These are phyloP conservation scores for Crocidura indochinensis DNA, from an alignment of 2,797 vertebrate species.

Conservation along the genomic window DNA sequence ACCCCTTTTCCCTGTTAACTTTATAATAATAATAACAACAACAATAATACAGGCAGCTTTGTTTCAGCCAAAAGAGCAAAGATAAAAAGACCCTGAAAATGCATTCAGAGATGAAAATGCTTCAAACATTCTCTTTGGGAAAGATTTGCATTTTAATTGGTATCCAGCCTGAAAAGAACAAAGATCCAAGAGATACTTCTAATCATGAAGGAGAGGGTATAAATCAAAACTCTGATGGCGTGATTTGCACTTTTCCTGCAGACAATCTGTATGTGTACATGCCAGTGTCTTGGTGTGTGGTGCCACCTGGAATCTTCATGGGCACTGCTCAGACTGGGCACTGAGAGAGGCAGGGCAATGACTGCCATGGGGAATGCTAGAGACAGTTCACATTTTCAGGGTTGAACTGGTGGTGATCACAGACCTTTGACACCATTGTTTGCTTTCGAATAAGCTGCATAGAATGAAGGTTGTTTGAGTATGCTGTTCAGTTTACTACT, in stretches of 20 bases:
- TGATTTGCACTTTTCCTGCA: neutral
- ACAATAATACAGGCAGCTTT: neutral
- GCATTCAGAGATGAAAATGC: conserved; percentile 62
- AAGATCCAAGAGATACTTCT: conserved; percentile 43
- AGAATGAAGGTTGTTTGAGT: neutral
- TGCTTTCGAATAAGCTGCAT: neutral
- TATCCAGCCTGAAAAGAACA: conserved; percentile 53
- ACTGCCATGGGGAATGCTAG: neutral
- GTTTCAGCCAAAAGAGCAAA: conserved; percentile 49
- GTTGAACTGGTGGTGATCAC: neutral
- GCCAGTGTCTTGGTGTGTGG: rapidly evolving
- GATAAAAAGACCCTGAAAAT: conserved; percentile 71
- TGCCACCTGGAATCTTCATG: neutral
- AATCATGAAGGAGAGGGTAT: conserved; percentile 34
- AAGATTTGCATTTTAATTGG: conserved; percentile 79
- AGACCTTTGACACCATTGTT: neutral
- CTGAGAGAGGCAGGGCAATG: neutral
- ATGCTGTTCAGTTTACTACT: neutral
- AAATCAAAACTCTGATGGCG: conserved; percentile 14
- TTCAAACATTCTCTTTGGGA: conserved; percentile 57
- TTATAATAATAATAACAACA: conserved; percentile 4
- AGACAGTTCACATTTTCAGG: neutral
- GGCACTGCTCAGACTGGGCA: neutral
- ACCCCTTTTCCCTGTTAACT: neutral
- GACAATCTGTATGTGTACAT: neutral